Percentiles rank a stretch among this genome's conserved stretches.
phyloP scores from a whole-genome alignment of 2,888 invertebrate genomes.

The Elysia crispata region DNA sequence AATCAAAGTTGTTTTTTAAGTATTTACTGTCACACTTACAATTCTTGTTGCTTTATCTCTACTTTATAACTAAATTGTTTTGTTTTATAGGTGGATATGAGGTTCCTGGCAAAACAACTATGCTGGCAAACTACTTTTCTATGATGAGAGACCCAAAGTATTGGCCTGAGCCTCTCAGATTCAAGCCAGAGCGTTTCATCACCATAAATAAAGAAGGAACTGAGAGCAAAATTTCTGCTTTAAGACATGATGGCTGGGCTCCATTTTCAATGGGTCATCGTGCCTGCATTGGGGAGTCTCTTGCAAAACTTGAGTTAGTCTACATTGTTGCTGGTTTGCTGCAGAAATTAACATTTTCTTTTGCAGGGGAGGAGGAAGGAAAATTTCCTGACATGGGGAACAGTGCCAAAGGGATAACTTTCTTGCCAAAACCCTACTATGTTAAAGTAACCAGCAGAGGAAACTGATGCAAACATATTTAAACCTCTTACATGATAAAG shows the following conservation, averaged over 20 bases:
- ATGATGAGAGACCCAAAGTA: conserved; percentile 61
- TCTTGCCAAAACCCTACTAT: too few species aligned
- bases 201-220: too few species aligned
- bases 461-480: too few species aligned
- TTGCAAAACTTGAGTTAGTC: conserved; percentile 65
- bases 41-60: too few species aligned
- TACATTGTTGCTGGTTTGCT: conserved; percentile 57
- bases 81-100: conserved; percentile 28
- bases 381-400: too few species aligned
- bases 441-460: too few species aligned
- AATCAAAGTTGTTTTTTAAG: too few species aligned
- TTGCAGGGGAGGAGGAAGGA: conserved; percentile 49
- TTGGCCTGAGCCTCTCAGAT: conserved; percentile 62
- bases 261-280: conserved; percentile 68
- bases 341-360: conserved; percentile 47
- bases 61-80: too few species aligned
- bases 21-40: too few species aligned
- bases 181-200: conserved; percentile 67
- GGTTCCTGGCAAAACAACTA: conserved; percentile 61
- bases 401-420: too few species aligned
- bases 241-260: conserved; percentile 63
- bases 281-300: conserved; percentile 66
- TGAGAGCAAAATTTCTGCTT: conserved; percentile 56
- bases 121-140: conserved; percentile 62
- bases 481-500: too few species aligned